Conservation (phyloP, 37 sponge, comb jelly and placozoan genomes). For the Cliona cf. orientalis region DNA sequence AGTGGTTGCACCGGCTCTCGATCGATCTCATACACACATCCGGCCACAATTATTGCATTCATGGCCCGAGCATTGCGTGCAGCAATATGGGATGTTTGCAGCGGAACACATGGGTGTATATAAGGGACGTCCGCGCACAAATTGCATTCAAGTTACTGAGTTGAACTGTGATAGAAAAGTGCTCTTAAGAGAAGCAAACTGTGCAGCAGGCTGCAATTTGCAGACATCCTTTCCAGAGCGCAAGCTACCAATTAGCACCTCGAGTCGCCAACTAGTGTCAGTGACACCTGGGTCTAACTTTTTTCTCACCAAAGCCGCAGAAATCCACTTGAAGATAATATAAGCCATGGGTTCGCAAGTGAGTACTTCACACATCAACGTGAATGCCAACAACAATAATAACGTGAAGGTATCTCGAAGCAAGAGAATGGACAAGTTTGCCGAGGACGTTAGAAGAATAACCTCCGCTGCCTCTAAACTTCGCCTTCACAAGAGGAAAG, state of each 20-base stretch:
- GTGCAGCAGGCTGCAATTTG: constrained; percentile 15
- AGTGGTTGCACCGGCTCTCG: too few species aligned
- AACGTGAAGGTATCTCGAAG: not conserved
- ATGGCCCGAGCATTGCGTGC: too few species aligned
- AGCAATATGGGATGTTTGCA: too few species aligned
- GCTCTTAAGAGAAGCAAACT: too few species aligned
- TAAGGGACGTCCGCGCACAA: too few species aligned
- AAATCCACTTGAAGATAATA: not conserved
- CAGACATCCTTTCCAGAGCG: not conserved
- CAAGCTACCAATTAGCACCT: not conserved
- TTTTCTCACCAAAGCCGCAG: constrained; percentile 21
- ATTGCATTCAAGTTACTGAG: too few species aligned
- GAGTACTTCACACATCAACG: constrained; percentile 1
- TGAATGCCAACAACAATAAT: not conserved
- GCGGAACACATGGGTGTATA: too few species aligned
- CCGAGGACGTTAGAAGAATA: constrained; percentile 67
- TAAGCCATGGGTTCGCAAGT: constrained; percentile 28
- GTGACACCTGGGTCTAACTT: too few species aligned
- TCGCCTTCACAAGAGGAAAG: constrained; percentile 46
- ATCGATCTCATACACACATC: too few species aligned
- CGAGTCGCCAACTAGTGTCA: not conserved
- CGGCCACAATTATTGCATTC: too few species aligned
- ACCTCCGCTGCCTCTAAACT: constrained; percentile 72
- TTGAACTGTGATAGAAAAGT: not conserved
- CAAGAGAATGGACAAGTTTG: constrained; percentile 39